These are phyloP conservation scores for Ctenosaura bakeri DNA, from an alignment of 2,797 vertebrate genomes.

Conservation along the genomic window DNA sequence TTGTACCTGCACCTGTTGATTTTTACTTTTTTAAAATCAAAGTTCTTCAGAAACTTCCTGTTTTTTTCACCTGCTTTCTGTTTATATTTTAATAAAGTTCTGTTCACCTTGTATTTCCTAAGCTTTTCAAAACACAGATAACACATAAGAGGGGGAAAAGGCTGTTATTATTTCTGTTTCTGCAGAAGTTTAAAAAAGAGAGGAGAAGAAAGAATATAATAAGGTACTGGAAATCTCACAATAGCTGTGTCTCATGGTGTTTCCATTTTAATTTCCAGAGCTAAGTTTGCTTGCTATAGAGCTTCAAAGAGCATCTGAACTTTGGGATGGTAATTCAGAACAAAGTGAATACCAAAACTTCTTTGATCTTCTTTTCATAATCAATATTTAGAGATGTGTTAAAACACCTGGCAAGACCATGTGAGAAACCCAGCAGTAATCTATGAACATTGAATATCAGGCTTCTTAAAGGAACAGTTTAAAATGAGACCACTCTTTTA, in stretches of 20 bases:
- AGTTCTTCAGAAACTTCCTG: neutral
- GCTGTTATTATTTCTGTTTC: neutral
- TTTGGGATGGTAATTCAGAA: constrained; percentile 13
- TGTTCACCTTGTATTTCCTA: neutral
- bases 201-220: neutral
- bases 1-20: neutral
- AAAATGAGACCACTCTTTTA: constrained; percentile 41
- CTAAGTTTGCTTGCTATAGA: neutral
- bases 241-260: neutral
- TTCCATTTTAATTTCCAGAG: constrained; percentile 40
- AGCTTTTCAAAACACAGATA: constrained; percentile 7
- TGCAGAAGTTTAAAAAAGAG: constrained; percentile 22
- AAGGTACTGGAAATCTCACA: accelerated
- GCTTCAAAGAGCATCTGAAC: constrained; percentile 29
- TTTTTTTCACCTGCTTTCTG: neutral
- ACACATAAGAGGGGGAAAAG: neutral
- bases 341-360: neutral
- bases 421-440: neutral
- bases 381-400: constrained; percentile 36
- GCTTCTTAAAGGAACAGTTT: neutral
- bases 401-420: constrained; percentile 31
- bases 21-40: neutral
- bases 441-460: constrained; percentile 5
- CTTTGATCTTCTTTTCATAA: constrained; percentile 12
- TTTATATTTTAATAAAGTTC: constrained; percentile 22